These are phyloP conservation scores for Chinchilla lanigera DNA, from an alignment of 2,113 vertebrate species.

Conservation along the genomic window DNA sequence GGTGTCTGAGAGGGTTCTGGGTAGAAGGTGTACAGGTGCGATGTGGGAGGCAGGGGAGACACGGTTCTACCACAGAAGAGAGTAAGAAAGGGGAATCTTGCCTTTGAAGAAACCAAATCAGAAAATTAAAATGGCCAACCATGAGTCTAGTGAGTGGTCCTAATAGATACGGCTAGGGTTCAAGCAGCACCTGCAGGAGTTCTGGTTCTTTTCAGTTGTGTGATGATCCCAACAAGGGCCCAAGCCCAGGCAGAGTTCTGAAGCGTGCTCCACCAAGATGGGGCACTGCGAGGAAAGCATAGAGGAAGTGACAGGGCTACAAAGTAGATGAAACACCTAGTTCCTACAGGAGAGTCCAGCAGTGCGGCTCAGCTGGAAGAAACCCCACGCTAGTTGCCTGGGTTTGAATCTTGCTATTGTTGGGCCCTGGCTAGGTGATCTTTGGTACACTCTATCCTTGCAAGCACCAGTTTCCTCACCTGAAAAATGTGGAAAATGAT, in stretches of 20 bases:
- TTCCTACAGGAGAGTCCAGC: background rate
- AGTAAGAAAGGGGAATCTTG: background rate
- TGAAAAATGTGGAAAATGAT: background rate
- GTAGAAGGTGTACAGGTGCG: rapidly evolving
- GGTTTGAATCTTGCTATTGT: background rate
- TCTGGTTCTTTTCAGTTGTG: background rate
- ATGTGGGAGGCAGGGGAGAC: background rate
- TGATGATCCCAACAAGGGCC: background rate
- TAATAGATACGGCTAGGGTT: background rate
- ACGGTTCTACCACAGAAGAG: background rate
- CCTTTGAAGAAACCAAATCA: background rate
- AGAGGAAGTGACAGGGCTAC: background rate
- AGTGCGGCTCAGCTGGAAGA: background rate
- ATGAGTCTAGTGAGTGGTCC: background rate
- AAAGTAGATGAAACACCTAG: too few species aligned
- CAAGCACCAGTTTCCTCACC: background rate
- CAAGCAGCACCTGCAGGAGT: background rate
- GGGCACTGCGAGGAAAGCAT: background rate
- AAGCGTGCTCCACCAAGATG: background rate
- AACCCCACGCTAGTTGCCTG: background rate
- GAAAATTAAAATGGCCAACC: background rate
- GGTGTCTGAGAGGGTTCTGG: background rate
- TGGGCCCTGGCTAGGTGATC: rapidly evolving
- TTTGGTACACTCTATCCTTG: background rate
- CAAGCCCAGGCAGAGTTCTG: background rate